Conservation (phyloP, 1,140 invertebrate genomes). For the Aphaenogaster floridana region DNA sequence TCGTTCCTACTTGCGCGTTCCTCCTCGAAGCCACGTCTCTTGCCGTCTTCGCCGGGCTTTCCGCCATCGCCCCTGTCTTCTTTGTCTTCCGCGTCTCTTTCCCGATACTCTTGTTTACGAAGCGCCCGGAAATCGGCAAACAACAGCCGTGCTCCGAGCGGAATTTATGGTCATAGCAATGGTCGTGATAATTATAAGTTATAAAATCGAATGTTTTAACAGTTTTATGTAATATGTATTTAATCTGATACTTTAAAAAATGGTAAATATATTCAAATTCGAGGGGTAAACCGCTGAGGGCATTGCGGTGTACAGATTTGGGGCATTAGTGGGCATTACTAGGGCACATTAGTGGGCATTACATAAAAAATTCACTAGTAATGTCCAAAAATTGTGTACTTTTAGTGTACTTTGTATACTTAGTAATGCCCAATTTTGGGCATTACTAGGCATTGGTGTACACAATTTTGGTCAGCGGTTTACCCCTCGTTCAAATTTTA, state of each 20-base stretch:
- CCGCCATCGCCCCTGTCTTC: slow-evolving; percentile 26
- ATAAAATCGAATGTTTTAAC: neutral
- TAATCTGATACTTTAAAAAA: slow-evolving; percentile 7
- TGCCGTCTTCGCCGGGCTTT: slow-evolving; percentile 15
- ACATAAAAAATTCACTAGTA: too few species aligned
- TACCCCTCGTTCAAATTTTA: neutral
- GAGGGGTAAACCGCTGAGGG: too few species aligned
- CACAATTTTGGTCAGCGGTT: too few species aligned
- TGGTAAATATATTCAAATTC: neutral
- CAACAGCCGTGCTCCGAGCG: neutral
- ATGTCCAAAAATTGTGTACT: too few species aligned
- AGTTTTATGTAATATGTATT: neutral
- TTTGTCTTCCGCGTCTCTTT: slow-evolving; percentile 44
- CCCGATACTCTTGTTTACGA: slow-evolving; percentile 21
- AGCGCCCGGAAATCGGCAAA: neutral
- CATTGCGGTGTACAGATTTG: too few species aligned
- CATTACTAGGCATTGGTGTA: too few species aligned
- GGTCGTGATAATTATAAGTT: neutral
- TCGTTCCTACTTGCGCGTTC: slow-evolving; percentile 38
- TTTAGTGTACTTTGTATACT: too few species aligned
- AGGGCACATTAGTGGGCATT: too few species aligned
- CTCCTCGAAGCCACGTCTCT: neutral
- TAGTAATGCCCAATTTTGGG: too few species aligned
- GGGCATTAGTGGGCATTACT: too few species aligned
- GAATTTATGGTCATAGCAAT: neutral